Base-by-base conservation (phyloP, 1,140 invertebrate species). In the Drosophila triauraria region DNA sequence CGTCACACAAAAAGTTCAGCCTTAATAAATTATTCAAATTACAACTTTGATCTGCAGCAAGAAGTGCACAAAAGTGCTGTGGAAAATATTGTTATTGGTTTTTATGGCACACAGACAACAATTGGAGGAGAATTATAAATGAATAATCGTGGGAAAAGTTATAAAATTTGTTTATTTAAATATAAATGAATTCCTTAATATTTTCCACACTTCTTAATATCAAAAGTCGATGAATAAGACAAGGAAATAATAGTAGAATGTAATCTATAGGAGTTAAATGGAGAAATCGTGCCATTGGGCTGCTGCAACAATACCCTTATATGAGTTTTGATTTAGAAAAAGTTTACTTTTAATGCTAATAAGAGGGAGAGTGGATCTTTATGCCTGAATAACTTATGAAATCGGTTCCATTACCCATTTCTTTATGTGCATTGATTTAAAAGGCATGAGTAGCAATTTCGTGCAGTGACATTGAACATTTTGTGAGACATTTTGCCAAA, bases 401-500 rank as follows among this genome's bases (percentile, higher is more conserved):
- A 42, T 10, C 8, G 2, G 0, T 42, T 44, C 9, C 2, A 44
- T 8, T 15, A 5, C 15, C 7, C 15, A 44, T 44, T 51, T 58
- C 25, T 42, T 17, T 15, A 6, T 23, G 62, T 65, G 62, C 15
- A 84, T 85, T 69, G 78, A 81, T 72, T 51, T 43, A 25, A 43
- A 13, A 38, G 62, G 32, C 20, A 72, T 63, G 61, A 60, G 48
- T 75, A 56, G 62, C 59, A 44, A 44, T 76, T 83, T 76, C 51
- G 51, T 70, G 50, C 80, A 74, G 70, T 83, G 84, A 81, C 85
- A 90, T 57, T 85, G 78, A 84, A 84, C 68, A 80, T 78, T 61
- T 83, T 71, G 44, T 25, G 43, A 56, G 68, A 56, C 82, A 71
- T 61, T 77, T 63, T 72, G 38, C 60, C 50, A 42, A 77, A 78